A percentile compares a stretch with the other conserved stretches of the same genome.
These are phyloP conservation scores for Drosophila eohydei DNA, from an alignment of 2,888 invertebrate species.

Conservation along the genomic window DNA sequence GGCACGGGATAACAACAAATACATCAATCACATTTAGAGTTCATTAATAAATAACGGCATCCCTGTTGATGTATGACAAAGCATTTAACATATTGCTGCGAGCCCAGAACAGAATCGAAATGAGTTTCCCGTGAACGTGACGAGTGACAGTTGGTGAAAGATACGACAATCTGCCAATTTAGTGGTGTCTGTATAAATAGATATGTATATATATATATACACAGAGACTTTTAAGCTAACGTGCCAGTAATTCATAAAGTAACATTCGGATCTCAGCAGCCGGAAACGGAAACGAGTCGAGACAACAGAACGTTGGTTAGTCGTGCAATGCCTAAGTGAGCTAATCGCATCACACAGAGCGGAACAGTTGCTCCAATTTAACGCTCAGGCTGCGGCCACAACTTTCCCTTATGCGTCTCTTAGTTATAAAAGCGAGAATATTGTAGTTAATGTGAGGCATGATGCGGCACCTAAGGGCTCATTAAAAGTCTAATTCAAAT, in stretches of 20 bases:
- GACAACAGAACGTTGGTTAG: constrained; percentile 52
- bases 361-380: constrained; percentile 71
- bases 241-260: constrained; percentile 57
- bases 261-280: constrained; percentile 28
- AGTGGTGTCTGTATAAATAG: background rate
- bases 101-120: background rate
- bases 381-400: constrained; percentile 51
- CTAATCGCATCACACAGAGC: constrained; percentile 32
- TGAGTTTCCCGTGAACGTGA: constrained; percentile 29
- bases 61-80: constrained; percentile 72
- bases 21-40: constrained; percentile 77
- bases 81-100: constrained; percentile 60
- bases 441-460: background rate
- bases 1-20: constrained; percentile 17
- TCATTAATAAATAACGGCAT: constrained; percentile 73
- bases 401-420: background rate
- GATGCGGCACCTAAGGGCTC: background rate
- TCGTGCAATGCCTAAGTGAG: constrained; percentile 59
- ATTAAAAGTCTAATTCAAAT: background rate
- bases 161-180: background rate
- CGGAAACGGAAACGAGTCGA: constrained; percentile 65
- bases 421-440: constrained; percentile 1
- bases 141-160: constrained; percentile 36
- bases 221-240: background rate
- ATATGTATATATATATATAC: background rate